phyloP scores from a whole-genome alignment of 35 echinoderm and acorn worm genomes.

The Eucidaris tribuloides region DNA sequence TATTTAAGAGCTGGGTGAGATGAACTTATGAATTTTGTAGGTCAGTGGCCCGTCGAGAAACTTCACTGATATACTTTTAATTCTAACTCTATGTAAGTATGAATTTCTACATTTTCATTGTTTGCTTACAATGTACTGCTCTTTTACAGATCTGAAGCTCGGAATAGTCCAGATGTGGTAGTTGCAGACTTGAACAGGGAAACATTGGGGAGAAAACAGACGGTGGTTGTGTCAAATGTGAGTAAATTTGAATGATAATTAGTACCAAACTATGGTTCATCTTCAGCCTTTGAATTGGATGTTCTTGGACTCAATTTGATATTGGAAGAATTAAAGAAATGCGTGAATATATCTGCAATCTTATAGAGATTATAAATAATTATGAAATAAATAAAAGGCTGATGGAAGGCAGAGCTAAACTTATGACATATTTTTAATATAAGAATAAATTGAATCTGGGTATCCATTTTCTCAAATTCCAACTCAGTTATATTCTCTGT shows the following conservation, averaged over 20 bases:
- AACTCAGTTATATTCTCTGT: no score
- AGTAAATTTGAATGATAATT: neutral
- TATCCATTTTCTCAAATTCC: no score
- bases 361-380: neutral
- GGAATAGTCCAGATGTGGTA: slow-evolving; percentile 36
- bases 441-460: no score
- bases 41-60: no score
- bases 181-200: slow-evolving; percentile 37
- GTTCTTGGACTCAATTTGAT: no score
- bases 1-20: no score
- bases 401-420: neutral
- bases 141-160: slow-evolving; percentile 49
- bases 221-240: slow-evolving; percentile 47
- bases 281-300: neutral
- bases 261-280: neutral
- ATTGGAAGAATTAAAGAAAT: neutral
- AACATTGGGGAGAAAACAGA: slow-evolving; percentile 50
- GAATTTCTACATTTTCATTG: no score
- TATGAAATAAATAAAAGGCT: neutral
- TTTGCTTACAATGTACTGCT: no score
- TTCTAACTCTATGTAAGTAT: no score
- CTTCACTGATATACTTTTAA: no score
- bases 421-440: neutral
- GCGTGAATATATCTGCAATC: neutral
- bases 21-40: no score